These are phyloP conservation scores for Parapsyche elsis DNA, from an alignment of 1,140 invertebrate genomes.

Conservation along the genomic window DNA sequence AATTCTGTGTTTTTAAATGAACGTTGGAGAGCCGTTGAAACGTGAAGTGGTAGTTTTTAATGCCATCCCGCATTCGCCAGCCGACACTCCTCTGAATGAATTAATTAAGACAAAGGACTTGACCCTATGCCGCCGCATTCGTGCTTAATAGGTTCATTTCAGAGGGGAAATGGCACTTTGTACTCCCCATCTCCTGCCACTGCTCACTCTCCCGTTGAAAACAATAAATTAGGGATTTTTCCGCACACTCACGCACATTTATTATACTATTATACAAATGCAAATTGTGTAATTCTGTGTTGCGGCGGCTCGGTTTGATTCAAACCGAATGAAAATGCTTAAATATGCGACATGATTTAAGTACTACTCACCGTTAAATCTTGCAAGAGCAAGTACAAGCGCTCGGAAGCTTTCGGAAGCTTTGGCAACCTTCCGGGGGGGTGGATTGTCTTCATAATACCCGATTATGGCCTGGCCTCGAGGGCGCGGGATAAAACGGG, in stretches of 20 bases:
- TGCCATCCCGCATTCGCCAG: constrained; percentile 32
- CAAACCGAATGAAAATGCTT: not conserved
- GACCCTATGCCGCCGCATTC: constrained; percentile 11
- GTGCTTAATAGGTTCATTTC: not conserved
- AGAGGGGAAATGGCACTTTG: constrained; percentile 17
- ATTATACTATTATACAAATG: no score
- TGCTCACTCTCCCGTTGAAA: not conserved
- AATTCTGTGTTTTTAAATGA: no score
- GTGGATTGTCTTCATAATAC: constrained; percentile 20
- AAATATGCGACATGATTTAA: not conserved
- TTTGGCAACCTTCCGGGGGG: not conserved
- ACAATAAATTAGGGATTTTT: no score
- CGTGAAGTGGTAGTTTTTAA: constrained; percentile 19
- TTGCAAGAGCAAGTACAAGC: not conserved
- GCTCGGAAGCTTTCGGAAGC: not conserved
- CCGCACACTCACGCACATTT: no score
- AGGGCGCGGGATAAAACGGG: not conserved
- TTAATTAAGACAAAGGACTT: constrained; percentile 41
- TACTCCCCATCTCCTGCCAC: not conserved
- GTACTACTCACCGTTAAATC: constrained; percentile 19
- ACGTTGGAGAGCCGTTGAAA: not conserved
- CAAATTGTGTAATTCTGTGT: not conserved
- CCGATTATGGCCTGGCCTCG: constrained; percentile 19
- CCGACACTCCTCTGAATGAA: constrained; percentile 39
- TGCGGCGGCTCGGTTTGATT: not conserved